Conservation (phyloP, 2,113 vertebrate genomes). For the Odontesthes bonariensis region DNA sequence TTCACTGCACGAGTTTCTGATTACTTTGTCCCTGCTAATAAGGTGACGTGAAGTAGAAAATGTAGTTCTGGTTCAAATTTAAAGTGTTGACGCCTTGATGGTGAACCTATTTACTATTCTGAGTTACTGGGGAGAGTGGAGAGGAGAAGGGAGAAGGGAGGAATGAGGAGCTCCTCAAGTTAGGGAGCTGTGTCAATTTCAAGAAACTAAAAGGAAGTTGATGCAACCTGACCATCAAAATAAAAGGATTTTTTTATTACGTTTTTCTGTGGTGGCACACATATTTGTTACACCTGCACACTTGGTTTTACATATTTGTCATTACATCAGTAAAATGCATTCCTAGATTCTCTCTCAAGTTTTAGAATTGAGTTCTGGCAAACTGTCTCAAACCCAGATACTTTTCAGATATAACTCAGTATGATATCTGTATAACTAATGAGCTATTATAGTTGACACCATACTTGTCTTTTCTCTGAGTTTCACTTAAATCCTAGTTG, state of each 20-base stretch:
- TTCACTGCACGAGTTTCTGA: background rate
- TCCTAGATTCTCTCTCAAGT: background rate
- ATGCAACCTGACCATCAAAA: slow-evolving; percentile 39
- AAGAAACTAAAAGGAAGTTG: slow-evolving; percentile 12
- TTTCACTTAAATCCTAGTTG: no score
- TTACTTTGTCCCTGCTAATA: background rate
- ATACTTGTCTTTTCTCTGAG: no score
- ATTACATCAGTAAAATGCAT: background rate
- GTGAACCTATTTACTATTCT: slow-evolving; percentile 63
- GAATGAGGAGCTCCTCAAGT: slow-evolving; percentile 19
- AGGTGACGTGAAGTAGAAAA: slow-evolving; percentile 18
- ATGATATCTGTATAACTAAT: no score
- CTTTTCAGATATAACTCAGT: no score
- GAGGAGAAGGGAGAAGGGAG: slow-evolving; percentile 42
- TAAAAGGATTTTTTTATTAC: slow-evolving; percentile 12
- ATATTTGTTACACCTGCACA: background rate
- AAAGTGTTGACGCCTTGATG: slow-evolving; percentile 54
- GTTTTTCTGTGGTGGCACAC: background rate
- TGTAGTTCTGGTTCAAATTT: slow-evolving; percentile 47
- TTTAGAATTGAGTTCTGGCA: background rate
- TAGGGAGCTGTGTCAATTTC: background rate
- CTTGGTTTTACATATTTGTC: background rate
- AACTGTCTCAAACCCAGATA: no score
- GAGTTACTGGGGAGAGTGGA: slow-evolving; percentile 51
- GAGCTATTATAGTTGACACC: no score